Conservation (phyloP, 2,888 invertebrate species). For the Drosophila macrospina region DNA sequence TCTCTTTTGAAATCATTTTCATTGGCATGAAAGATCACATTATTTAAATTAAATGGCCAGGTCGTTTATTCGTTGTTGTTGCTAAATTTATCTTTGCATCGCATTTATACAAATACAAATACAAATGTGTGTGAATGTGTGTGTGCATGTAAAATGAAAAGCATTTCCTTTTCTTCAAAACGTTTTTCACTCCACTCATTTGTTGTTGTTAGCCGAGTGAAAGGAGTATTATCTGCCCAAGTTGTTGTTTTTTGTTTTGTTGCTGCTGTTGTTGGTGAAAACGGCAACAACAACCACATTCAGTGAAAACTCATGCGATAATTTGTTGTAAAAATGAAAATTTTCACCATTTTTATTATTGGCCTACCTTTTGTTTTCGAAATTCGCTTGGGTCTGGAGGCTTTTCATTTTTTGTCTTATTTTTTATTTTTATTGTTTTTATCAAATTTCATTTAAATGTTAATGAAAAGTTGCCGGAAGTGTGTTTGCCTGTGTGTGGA, state of each 20-base stretch:
- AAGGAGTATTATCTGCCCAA: conserved; percentile 66
- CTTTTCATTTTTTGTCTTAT: conserved; percentile 45
- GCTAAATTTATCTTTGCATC: conserved; percentile 67
- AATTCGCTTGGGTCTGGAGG: conserved; percentile 37
- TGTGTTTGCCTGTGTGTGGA: conserved; percentile 40
- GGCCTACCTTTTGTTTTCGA: conserved; percentile 60
- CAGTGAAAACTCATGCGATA: conserved; percentile 82
- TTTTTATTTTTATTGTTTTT: conserved; percentile 42
- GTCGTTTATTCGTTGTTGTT: conserved; percentile 36
- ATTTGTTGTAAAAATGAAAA: conserved; percentile 80
- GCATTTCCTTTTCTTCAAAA: conserved; percentile 77
- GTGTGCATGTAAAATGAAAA: conserved; percentile 68
- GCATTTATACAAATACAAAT: conserved; percentile 32
- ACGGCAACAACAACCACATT: conserved; percentile 50
- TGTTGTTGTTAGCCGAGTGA: conserved; percentile 66
- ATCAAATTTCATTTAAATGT: conserved; percentile 78
- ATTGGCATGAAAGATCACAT: conserved; percentile 81
- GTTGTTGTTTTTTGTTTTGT: conserved; percentile 39
- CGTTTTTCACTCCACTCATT: conserved; percentile 69
- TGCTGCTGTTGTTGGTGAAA: conserved; percentile 66
- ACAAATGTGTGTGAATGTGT: conserved; percentile 7
- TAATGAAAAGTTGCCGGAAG: conserved; percentile 79
- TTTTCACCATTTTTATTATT: conserved; percentile 79
- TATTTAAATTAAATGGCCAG: conserved; percentile 82
- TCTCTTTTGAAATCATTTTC: conserved; percentile 79